Evolutionary conservation across 2,113 vertebrate genomes (phyloP), one percentile per base, ranked within the genome.

Genomic region (Taurulus bubalis): DNA sequence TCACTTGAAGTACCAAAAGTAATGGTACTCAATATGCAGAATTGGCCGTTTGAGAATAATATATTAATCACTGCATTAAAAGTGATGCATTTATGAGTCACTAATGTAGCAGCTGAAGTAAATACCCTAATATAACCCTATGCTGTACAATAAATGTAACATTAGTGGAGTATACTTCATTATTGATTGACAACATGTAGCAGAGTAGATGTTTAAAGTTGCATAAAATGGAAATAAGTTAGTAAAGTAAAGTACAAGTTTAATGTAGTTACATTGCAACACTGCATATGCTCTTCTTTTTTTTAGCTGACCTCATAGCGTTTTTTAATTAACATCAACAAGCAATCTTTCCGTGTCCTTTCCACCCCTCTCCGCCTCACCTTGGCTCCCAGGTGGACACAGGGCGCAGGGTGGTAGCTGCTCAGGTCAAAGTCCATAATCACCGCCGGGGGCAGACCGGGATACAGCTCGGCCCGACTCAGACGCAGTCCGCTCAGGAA

Each of bases 341-440:
- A 51, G 20, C 8, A 2, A n/a, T 51, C 8, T n/a, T 45, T 15
- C 42, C 2, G 18, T 71, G 34, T 6, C 18, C 24, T 32, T 24
- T 40, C 8, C 7, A 0, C 65, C 6, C 2, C 2, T 2, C 49
- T 8, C 47, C 24, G 3, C 65, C 77, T 87, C 45, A 95, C 95
- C 94, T 96, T 94, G 15, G 85, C 90, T 60, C 93, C 95, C 79
- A 97, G 93, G 85, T 95, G 93, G 38, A 87, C 6, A 20, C 95
- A 95, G 28, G 95, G 96, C 12, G 94, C 91, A 0, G 93, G 71
- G 64, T 80, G 71, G 47, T 81, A 93, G 8, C 87, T 87, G 60
- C 86, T 90, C 70, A 96, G 91, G 90, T 96, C 96, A 70, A 96
- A 95, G 91, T 95, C 95, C 34, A 80, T 55, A 16, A 97, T 94